These are phyloP conservation scores for Gouania willdenowi DNA, from an alignment of 2,797 vertebrate genomes.

Conservation along the genomic window DNA sequence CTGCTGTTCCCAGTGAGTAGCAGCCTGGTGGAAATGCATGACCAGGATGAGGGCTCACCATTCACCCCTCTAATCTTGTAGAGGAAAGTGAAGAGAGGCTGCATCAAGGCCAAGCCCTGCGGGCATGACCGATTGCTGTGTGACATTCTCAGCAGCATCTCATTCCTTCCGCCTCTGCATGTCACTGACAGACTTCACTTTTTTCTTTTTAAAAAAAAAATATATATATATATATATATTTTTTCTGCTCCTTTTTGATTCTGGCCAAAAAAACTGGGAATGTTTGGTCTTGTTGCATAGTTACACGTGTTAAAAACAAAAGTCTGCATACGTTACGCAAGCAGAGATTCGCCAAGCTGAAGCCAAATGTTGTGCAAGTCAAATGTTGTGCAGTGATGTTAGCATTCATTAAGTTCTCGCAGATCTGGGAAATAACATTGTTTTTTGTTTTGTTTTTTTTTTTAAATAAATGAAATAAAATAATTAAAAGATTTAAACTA, in stretches of 20 bases:
- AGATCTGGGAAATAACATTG: too few relatives aligned
- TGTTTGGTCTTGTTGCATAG: slow-evolving; percentile 65
- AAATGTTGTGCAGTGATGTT: slow-evolving; percentile 25
- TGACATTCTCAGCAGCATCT: slow-evolving; percentile 54
- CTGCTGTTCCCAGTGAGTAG: slow-evolving; percentile 17
- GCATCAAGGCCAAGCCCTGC: slow-evolving; percentile 52
- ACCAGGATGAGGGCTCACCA: slow-evolving; percentile 43
- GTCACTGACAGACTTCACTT: slow-evolving; percentile 31
- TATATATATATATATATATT: too few relatives aligned
- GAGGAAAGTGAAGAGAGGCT: slow-evolving; percentile 49
- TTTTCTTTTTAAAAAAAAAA: neutral
- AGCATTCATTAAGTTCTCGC: slow-evolving; percentile 35
- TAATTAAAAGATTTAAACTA: too few relatives aligned
- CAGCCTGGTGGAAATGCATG: slow-evolving; percentile 32
- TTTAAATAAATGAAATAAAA: too few relatives aligned
- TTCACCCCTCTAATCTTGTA: slow-evolving; percentile 53
- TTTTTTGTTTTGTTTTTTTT: too few relatives aligned
- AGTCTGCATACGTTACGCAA: slow-evolving; percentile 66
- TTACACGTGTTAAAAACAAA: slow-evolving; percentile 68
- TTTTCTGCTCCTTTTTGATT: slow-evolving; percentile 15
- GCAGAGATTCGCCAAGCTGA: slow-evolving; percentile 30
- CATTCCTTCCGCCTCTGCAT: slow-evolving; percentile 40
- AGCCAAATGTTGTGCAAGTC: slow-evolving; percentile 25
- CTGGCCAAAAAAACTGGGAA: slow-evolving; percentile 10
- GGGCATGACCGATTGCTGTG: slow-evolving; percentile 37